Evolutionary conservation across 2,888 invertebrate genomes (phyloP), one percentile per base, ranked within the genome.

Genomic region (Orchestes rusci): DNA sequence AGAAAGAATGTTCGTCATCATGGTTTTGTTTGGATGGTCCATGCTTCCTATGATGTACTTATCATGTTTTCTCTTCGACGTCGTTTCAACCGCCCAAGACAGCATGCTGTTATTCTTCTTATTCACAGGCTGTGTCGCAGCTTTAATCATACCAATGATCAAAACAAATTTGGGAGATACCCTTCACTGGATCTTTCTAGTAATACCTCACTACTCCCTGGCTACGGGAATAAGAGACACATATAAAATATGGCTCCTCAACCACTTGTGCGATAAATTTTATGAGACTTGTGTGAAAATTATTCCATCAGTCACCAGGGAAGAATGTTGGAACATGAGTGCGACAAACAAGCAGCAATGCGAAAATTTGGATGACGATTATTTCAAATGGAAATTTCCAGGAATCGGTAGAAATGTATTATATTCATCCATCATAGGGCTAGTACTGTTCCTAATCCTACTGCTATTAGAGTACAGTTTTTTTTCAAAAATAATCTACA

Each of bases 41-140:
- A 79, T 80, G 63, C 64, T 90, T 47, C 89, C 89, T 0, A 68
- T 85, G 27, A 77, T 77, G 53, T 90, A 88, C 61, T 56, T 86
- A 4, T 63, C 75, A 31, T 82, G 86, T 1, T 77, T 78, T 57
- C 48, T 76, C n/a, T 88, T 88, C 63, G 70, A 71, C 3, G 77
- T 82, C 4, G 83, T 89, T 1, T 78, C 89, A n/a, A n/a, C n/a
- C n/a, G n/a, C n/a, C n/a, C n/a, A n/a, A n/a, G n/a, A n/a, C n/a
- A n/a, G 1, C 15, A 31, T 2, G n/a, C 15, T 8, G 27, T 77
- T 88, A 57, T 67, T 84, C 27, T 85, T 84, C 57, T 73, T 84
- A 10, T 71, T 89, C 44, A 73, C 61, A 86, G 87, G 89, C 48
- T 74, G 80, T 61, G 82, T 83, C 37, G 77, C 81, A 2, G 73